These are phyloP conservation scores for Zaprionus africanus DNA, from an alignment of 1,140 invertebrate genomes.

Conservation along the genomic window DNA sequence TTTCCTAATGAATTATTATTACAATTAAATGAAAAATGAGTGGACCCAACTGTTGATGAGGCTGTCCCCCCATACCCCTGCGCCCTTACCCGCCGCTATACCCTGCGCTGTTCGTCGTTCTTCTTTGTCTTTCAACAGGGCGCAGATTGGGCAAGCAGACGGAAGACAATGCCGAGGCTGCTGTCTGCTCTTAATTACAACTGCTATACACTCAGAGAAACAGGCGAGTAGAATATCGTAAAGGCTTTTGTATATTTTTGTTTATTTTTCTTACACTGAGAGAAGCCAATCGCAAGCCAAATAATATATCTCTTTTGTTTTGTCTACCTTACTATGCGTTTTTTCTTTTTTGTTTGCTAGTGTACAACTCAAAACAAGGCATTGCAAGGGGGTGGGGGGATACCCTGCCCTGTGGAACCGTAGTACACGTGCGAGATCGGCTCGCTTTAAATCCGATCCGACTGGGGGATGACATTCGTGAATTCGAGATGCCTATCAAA, in stretches of 20 bases:
- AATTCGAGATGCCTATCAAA: slow-evolving; percentile 58
- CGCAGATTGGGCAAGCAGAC: slow-evolving; percentile 41
- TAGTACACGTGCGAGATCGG: slow-evolving; percentile 1
- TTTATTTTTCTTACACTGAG: background rate
- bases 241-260: background rate
- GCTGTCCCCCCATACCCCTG: background rate
- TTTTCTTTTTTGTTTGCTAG: background rate
- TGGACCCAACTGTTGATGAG: slow-evolving; percentile 45
- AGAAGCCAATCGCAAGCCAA: background rate
- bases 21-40: slow-evolving; percentile 79
- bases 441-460: slow-evolving; percentile 4
- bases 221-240: background rate
- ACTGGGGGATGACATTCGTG: slow-evolving; percentile 6
- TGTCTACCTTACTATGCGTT: background rate
- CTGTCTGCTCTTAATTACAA: slow-evolving; percentile 67
- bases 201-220: slow-evolving; percentile 34
- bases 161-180: slow-evolving; percentile 13
- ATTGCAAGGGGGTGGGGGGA: no score
- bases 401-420: background rate
- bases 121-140: slow-evolving; percentile 31
- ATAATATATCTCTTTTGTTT: background rate
- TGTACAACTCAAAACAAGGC: background rate
- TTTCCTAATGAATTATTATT: slow-evolving; percentile 78
- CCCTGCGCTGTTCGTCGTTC: background rate
- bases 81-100: background rate